A percentile compares a stretch with the other conserved stretches of the same genome.
These are phyloP conservation scores for Tanypteryx hageni DNA, from an alignment of 2,888 invertebrate species.

Conservation along the genomic window DNA sequence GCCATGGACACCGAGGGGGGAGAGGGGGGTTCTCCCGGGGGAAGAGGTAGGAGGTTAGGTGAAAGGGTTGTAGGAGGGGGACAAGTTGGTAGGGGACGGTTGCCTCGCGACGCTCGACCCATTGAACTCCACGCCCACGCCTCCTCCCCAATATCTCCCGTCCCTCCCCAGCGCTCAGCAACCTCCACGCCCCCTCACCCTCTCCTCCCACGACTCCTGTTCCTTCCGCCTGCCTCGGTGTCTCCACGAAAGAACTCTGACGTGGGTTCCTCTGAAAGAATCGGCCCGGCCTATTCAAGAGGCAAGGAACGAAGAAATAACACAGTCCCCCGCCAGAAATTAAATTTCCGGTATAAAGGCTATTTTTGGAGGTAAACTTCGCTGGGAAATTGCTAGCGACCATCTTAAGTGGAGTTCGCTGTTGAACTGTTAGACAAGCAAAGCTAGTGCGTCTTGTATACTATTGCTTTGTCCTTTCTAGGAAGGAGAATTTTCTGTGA, in stretches of 20 bases:
- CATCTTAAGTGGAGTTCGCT: constrained; percentile 42
- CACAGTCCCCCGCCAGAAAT: constrained; percentile 53
- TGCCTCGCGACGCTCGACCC: constrained; percentile 45
- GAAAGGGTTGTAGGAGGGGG: not conserved
- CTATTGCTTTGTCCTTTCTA: not conserved
- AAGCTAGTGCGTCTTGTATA: not conserved
- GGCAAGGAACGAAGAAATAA: constrained; percentile 12
- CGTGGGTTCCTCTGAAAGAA: constrained; percentile 45
- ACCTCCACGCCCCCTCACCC: not conserved
- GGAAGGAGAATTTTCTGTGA: not conserved
- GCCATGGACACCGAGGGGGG: constrained; percentile 30
- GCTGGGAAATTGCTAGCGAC: constrained; percentile 54
- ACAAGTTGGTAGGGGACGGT: not conserved
- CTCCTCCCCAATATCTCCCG: not conserved
- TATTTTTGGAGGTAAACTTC: constrained; percentile 39
- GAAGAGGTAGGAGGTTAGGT: not conserved
- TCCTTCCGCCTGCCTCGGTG: not conserved
- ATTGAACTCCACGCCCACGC: constrained; percentile 21
- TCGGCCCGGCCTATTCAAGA: constrained; percentile 45
- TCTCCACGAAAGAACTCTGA: constrained; percentile 26
- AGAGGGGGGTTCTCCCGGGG: not conserved
- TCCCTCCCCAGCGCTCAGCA: too few relatives aligned
- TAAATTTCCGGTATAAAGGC: constrained; percentile 62
- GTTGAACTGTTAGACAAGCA: constrained; percentile 20
- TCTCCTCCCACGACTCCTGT: not conserved